Conservation (phyloP, 2,113 vertebrate species). For the Meleagris gallopavo region DNA sequence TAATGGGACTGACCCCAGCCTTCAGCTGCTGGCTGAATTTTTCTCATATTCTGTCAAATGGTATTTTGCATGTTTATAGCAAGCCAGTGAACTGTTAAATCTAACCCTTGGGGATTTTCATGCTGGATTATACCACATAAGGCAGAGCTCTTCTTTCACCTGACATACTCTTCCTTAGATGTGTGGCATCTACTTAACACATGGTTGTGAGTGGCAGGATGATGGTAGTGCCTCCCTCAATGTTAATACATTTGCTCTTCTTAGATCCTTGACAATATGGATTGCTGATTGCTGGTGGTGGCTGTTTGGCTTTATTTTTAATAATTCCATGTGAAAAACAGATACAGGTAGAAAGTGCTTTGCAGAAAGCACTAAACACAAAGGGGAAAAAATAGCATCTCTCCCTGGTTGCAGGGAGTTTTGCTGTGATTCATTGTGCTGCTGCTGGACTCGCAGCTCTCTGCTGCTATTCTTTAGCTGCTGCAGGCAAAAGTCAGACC, state of each 20-base stretch:
- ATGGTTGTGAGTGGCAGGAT: not conserved
- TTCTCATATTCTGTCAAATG: not conserved
- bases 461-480: not conserved
- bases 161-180: not conserved
- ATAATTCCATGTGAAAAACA: not conserved
- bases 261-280: not conserved
- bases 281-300: not conserved
- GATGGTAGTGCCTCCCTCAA: not conserved
- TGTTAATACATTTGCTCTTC: not conserved
- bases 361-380: not conserved
- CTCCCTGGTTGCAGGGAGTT: not conserved
- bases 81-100: not conserved
- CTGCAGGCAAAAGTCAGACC: slow-evolving; percentile 59
- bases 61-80: not conserved
- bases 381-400: not conserved
- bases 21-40: not conserved
- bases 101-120: not conserved
- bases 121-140: fast-evolving
- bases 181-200: not conserved
- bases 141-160: not conserved
- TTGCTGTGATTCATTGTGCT: not conserved
- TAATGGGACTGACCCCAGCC: not conserved
- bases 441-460: slow-evolving; percentile 8
- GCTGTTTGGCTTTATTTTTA: not conserved
- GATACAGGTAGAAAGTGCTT: not conserved